A percentile compares a stretch with the other conserved stretches of the same genome.
These are phyloP conservation scores for Bambusicola thoracicus DNA, from an alignment of 2,113 vertebrate genomes.

Conservation along the genomic window DNA sequence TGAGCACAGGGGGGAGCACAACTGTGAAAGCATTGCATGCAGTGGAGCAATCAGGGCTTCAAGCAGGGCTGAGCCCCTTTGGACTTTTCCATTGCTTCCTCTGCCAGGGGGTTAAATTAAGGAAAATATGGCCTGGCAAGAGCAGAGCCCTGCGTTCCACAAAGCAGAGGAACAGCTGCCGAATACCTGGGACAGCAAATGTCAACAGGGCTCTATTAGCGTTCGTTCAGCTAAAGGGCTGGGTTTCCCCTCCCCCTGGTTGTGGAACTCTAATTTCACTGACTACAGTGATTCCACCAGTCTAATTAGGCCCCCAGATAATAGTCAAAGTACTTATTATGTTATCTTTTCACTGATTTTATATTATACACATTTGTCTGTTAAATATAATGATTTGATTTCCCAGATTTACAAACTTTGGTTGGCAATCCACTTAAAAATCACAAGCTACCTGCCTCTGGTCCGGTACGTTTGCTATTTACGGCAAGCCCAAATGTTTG, in stretches of 20 bases:
- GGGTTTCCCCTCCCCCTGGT: slow-evolving; percentile 43
- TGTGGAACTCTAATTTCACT: slow-evolving; percentile 57
- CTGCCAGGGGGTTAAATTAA: not conserved
- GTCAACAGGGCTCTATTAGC: not conserved
- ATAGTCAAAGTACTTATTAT: slow-evolving; percentile 66
- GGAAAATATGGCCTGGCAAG: not conserved
- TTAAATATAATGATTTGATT: slow-evolving; percentile 47
- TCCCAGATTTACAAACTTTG: slow-evolving; percentile 39
- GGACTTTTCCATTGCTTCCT: not conserved
- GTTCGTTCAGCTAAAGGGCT: slow-evolving; percentile 26
- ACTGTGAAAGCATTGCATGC: not conserved
- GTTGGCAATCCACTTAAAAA: slow-evolving; percentile 38
- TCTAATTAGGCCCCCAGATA: slow-evolving; percentile 69
- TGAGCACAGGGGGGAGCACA: not conserved
- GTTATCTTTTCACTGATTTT: slow-evolving; percentile 68
- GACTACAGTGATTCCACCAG: slow-evolving; percentile 44
- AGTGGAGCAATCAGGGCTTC: not conserved
- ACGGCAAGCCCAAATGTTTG: slow-evolving; percentile 49
- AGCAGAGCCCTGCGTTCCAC: not conserved
- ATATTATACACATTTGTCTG: slow-evolving; percentile 64
- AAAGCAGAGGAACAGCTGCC: slow-evolving; percentile 23
- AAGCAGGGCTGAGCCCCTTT: not conserved
- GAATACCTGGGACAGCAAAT: slow-evolving; percentile 56
- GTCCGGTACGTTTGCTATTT: slow-evolving; percentile 50
- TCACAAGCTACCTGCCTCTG: slow-evolving; percentile 32